Base-by-base conservation (phyloP, 2,888 invertebrate genomes). In the Papilio gigon region DNA sequence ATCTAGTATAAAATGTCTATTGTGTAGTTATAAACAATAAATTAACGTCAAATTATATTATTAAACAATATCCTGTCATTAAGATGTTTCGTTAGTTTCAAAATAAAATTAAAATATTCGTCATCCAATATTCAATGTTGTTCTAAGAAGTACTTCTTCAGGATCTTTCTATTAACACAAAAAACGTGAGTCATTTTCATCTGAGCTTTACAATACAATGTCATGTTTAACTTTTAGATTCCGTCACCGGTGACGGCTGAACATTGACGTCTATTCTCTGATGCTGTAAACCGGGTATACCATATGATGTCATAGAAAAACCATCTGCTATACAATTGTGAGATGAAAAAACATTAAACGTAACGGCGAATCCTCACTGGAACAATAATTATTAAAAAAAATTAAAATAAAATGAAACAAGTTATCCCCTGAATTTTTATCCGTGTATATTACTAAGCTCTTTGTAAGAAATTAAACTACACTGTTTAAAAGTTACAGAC, bases 251-350 rank as follows among this genome's bases (percentile, higher is more conserved):
- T 53, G 53, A 53, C 53, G n/a, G 27, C 12, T 6, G 25, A 14
- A 25, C n/a, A n/a, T 53, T 63, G 63, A 63, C 63, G 63, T 35
- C 35, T 17, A 47, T 17, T n/a, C 14, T 12, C 8, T 27, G 27
- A n/a, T 63, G 35, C 35, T 33, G 35, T 47, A 33, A 50, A 1
- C 42, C n/a, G 63, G 35, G 63, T 25, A 35, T 25, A 6, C n/a
- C 25, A 30, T 37, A 37, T 63, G 50, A 63, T 25, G 22, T 50
- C 50, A 50, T 50, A 50, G 20, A 63, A 63, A 63, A 50, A 22
- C 63, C 50, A 50, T 50, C 12, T 20, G 33, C 4, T 58, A 58
- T 20, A 11, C n/a, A 14, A 4, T 50, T 25, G 11, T 25, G 1
- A 6, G 14, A 27, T 14, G 12, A 12, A 25, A 14, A 4, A 8